phyloP scores from a whole-genome alignment of 2,797 vertebrate genomes.

The Tolypeutes matacus region DNA sequence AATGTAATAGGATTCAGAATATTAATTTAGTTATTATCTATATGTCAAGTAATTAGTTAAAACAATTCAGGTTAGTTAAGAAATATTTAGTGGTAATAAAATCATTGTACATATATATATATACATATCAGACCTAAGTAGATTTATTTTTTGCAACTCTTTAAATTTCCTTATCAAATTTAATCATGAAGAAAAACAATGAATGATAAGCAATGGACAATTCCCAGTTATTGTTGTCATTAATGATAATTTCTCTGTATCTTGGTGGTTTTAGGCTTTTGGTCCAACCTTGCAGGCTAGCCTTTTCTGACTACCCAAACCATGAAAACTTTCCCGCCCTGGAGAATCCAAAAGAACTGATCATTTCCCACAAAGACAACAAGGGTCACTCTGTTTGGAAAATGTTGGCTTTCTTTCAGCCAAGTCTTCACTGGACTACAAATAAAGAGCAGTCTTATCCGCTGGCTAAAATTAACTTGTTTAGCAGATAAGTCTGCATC shows the following conservation, averaged over 20 bases:
- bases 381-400: slow-evolving; percentile 80
- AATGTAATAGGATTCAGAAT: neutral
- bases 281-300: neutral
- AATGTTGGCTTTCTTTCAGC: slow-evolving; percentile 74
- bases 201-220: neutral
- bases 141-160: neutral
- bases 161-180: slow-evolving; percentile 55
- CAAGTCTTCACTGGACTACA: slow-evolving; percentile 46
- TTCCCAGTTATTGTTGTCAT: neutral
- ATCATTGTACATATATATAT: neutral
- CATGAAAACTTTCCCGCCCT: slow-evolving; percentile 53
- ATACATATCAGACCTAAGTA: neutral
- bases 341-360: slow-evolving; percentile 66
- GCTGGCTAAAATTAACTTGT: slow-evolving; percentile 67
- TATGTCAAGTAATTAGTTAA: slow-evolving; percentile 33
- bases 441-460: slow-evolving; percentile 63
- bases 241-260: slow-evolving; percentile 45
- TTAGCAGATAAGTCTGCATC: slow-evolving; percentile 51
- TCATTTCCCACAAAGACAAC: slow-evolving; percentile 79
- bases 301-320: slow-evolving; percentile 33
- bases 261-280: slow-evolving; percentile 38
- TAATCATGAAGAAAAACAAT: slow-evolving; percentile 23
- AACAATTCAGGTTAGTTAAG: slow-evolving; percentile 32
- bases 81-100: neutral
- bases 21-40: slow-evolving; percentile 12